Percentiles rank a stretch among this genome's conserved stretches.
Evolutionary conservation across 1,140 invertebrate genomes (phyloP).

Genomic region (Drosophila pseudoobscura): DNA sequence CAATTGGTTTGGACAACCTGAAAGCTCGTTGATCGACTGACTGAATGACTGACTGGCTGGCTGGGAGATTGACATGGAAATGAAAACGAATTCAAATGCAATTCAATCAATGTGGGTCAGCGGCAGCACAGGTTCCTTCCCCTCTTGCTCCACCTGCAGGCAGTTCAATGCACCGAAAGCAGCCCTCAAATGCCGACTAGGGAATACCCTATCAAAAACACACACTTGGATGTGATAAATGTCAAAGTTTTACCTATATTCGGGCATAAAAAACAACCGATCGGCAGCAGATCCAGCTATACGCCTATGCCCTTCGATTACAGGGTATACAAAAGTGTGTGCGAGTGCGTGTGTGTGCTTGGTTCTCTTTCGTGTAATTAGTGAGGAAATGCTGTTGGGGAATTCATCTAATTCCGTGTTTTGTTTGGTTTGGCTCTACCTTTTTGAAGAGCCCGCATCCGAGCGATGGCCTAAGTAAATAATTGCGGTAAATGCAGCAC

Average conservation of each 20-base stretch:
- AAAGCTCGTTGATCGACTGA: conserved; percentile 37
- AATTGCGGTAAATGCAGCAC: conserved; percentile 51
- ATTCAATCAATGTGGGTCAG: conserved; percentile 55
- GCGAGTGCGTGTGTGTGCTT: background rate
- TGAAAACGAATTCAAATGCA: conserved; percentile 52
- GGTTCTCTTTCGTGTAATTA: conserved; percentile 9
- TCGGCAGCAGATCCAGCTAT: no score
- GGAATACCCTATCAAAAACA: no score
- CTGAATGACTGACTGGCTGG: conserved; percentile 20
- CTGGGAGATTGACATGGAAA: conserved; percentile 32
- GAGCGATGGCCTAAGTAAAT: conserved; percentile 40
- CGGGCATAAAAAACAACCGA: no score
- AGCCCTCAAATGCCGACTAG: background rate
- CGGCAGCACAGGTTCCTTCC: conserved; percentile 13
- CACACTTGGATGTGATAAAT: no score
- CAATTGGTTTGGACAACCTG: conserved; percentile 56
- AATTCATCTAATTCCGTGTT: conserved; percentile 5
- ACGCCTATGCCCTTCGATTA: no score
- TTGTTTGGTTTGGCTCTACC: conserved; percentile 7
- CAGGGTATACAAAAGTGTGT: background rate
- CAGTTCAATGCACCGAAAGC: conserved; percentile 50
- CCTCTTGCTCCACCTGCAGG: conserved; percentile 42
- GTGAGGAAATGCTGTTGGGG: conserved; percentile 13
- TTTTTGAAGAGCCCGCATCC: conserved; percentile 39
- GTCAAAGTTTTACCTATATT: no score